phyloP scores from a whole-genome alignment of 2,797 vertebrate genomes.

The Acropternis orthonyx region DNA sequence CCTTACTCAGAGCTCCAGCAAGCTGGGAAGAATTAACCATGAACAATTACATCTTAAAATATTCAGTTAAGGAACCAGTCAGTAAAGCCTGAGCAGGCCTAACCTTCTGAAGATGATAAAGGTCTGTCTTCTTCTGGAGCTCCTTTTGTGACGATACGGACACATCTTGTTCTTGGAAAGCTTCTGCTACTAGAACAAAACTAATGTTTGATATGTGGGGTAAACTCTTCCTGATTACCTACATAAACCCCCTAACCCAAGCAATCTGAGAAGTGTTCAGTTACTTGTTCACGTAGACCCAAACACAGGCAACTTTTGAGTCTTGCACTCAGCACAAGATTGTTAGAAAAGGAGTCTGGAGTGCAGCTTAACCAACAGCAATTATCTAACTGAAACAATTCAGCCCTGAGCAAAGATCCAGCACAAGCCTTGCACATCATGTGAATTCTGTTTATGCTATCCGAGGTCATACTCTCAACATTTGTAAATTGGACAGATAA shows the following conservation, averaged over 20 bases:
- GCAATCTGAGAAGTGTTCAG: background rate
- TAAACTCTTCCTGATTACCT: background rate
- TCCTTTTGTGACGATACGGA: conserved; percentile 79
- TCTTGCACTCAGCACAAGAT: background rate
- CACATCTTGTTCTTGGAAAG: conserved; percentile 71
- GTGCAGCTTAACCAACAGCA: background rate
- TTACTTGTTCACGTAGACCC: background rate
- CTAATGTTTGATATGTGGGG: background rate
- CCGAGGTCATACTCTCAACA: background rate
- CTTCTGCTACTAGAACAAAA: conserved; percentile 73
- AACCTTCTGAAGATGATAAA: conserved; percentile 96
- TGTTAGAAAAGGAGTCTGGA: background rate
- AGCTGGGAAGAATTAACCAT: conserved; percentile 4
- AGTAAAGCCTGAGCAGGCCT: conserved; percentile 19
- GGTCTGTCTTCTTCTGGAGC: conserved; percentile 91
- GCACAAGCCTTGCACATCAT: background rate
- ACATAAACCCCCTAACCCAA: background rate
- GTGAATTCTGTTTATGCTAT: background rate
- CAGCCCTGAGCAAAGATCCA: background rate
- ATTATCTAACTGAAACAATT: background rate
- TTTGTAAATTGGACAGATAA: background rate
- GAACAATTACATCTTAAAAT: background rate
- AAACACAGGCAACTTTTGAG: background rate
- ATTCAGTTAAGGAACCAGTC: background rate
- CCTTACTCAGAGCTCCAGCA: conserved; percentile 5